Conservation (phyloP, 2,888 invertebrate genomes). For the Uropetala carovei region DNA sequence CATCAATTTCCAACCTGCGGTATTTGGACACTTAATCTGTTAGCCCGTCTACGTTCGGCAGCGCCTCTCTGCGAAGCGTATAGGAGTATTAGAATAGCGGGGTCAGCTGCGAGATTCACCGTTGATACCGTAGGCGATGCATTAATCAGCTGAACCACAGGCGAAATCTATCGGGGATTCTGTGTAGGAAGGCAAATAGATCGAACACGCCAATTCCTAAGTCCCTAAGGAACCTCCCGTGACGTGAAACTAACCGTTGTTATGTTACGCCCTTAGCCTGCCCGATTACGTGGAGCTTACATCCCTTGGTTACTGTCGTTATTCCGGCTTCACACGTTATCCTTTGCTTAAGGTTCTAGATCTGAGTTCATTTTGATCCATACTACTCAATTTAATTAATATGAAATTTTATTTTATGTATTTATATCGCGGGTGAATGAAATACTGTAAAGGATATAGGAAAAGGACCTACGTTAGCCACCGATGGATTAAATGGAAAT, state of each 20-base stretch:
- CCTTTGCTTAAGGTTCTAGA: no score
- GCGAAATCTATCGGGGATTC: neutral
- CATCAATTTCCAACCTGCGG: neutral
- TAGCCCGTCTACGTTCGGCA: neutral
- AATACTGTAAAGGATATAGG: no score
- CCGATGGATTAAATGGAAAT: no score
- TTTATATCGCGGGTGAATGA: no score
- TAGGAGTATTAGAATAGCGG: slow-evolving; percentile 16
- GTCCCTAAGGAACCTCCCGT: slow-evolving; percentile 11
- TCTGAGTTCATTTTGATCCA: no score
- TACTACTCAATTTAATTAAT: no score
- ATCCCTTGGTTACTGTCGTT: no score
- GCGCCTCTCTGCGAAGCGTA: neutral
- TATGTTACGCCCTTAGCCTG: neutral
- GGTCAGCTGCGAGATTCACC: slow-evolving; percentile 28
- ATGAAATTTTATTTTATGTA: no score
- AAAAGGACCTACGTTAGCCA: no score
- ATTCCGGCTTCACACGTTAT: no score
- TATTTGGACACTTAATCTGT: slow-evolving; percentile 9
- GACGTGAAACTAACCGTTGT: slow-evolving; percentile 8
- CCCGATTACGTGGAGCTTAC: no score
- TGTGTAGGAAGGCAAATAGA: slow-evolving; percentile 17
- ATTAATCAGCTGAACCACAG: slow-evolving; percentile 48
- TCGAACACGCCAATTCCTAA: slow-evolving; percentile 13
- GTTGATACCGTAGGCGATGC: slow-evolving; percentile 8